Evolutionary conservation across 2,797 vertebrate species (phyloP).

Genomic region (Onychomys arenicola): DNA sequence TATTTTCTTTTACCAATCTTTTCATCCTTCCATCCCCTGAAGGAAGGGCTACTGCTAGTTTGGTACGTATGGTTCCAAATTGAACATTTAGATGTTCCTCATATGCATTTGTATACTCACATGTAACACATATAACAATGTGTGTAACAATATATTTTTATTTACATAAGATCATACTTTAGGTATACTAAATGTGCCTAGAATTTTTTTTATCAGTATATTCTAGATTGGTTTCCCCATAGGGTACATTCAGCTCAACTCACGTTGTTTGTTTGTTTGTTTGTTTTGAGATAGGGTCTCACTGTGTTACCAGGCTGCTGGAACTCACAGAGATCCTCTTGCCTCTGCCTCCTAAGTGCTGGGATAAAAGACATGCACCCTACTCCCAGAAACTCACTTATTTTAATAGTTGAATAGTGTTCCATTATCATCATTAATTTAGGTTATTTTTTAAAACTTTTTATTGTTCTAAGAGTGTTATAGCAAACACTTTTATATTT

Average conservation of each 20-base stretch:
- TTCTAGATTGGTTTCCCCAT: neutral
- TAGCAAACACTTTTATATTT: neutral
- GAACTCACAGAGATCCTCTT: neutral
- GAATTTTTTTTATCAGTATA: neutral
- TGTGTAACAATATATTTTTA: neutral
- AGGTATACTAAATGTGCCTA: slow-evolving; percentile 8
- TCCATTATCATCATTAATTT: neutral
- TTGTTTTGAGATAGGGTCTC: neutral
- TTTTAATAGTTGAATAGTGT: slow-evolving; percentile 9
- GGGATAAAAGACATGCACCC: neutral
- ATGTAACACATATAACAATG: neutral
- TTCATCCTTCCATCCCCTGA: neutral
- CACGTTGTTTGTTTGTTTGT: neutral
- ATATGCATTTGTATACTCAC: neutral
- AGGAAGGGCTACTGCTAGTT: neutral
- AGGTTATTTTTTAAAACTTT: neutral
- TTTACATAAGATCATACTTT: neutral
- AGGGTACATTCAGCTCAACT: neutral
- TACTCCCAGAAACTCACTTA: neutral
- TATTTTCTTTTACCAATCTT: slow-evolving; percentile 35
- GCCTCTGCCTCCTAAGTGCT: neutral
- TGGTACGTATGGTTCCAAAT: neutral
- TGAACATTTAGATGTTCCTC: neutral
- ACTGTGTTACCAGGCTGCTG: neutral
- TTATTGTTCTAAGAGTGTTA: neutral